Percentiles rank a stretch among this genome's conserved stretches.
Conservation (phyloP, 2,888 invertebrate species). For the Aricia artaxerxes region DNA sequence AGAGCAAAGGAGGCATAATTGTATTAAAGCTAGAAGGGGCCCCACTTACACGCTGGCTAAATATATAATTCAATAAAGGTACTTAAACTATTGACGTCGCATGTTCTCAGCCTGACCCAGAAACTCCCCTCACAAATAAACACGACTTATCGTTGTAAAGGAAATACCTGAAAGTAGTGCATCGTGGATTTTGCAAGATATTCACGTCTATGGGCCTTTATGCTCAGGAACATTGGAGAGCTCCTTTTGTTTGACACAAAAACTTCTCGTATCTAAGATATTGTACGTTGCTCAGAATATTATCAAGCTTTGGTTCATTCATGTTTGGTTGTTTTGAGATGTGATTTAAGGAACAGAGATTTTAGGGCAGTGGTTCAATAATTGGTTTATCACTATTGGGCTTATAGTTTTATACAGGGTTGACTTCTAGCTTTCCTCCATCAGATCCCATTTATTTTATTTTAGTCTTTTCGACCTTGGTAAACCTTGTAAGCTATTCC, state of each 20-base stretch:
- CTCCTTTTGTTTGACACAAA: slow-evolving; percentile 13
- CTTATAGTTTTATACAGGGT: neutral
- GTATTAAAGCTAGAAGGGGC: neutral
- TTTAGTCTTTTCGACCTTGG: too few relatives aligned
- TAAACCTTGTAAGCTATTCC: neutral
- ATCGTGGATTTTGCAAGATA: slow-evolving; percentile 29
- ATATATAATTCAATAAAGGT: slow-evolving; percentile 34
- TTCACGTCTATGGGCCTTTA: neutral
- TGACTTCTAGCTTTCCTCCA: neutral
- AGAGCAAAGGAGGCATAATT: neutral
- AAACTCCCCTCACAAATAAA: slow-evolving; percentile 46
- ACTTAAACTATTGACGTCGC: slow-evolving; percentile 34
- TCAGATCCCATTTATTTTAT: too few relatives aligned
- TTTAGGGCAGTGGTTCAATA: neutral
- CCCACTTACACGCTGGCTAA: neutral
- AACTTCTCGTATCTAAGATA: neutral
- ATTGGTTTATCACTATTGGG: neutral
- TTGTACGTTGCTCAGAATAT: neutral
- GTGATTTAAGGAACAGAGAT: neutral
- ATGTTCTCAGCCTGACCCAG: slow-evolving; percentile 53
- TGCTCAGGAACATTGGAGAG: slow-evolving; percentile 20
- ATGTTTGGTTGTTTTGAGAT: neutral
- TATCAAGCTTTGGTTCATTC: neutral
- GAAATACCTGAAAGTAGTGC: slow-evolving; percentile 33
- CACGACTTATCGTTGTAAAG: slow-evolving; percentile 35